Evolutionary conservation across 2,888 invertebrate genomes (phyloP).

Genomic region (Peribatodes rhomboidaria): DNA sequence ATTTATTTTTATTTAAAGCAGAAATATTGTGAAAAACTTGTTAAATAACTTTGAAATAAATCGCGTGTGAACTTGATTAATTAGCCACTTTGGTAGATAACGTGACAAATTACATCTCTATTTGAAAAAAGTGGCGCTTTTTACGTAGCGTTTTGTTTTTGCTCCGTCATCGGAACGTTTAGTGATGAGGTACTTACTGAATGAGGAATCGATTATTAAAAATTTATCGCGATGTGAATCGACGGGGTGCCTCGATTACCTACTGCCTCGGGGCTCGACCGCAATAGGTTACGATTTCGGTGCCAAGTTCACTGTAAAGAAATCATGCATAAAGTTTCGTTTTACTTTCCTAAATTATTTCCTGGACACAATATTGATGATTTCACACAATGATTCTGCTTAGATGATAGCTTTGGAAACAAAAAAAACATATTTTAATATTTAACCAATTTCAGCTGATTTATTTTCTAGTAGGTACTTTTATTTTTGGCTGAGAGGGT

Average conservation of each 20-base stretch:
- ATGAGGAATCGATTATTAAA: conserved; percentile 64
- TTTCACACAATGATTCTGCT: background rate
- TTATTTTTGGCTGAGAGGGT: no score
- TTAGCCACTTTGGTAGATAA: conserved; percentile 18
- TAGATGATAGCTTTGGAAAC: background rate
- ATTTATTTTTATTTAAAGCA: background rate
- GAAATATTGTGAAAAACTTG: background rate
- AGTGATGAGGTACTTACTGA: conserved; percentile 53
- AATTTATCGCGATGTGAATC: conserved; percentile 60
- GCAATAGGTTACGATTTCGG: conserved; percentile 34
- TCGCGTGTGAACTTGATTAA: conserved; percentile 26
- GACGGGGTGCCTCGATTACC: conserved; percentile 63
- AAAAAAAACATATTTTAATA: background rate
- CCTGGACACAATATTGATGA: background rate
- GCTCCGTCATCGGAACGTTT: conserved; percentile 53
- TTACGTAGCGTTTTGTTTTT: conserved; percentile 42
- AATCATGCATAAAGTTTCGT: background rate
- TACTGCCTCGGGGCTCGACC: conserved; percentile 50
- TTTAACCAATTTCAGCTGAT: no score
- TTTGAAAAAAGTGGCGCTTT: conserved; percentile 14
- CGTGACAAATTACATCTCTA: conserved; percentile 16
- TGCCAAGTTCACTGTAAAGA: conserved; percentile 17
- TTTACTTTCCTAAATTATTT: background rate
- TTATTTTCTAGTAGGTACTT: no score
- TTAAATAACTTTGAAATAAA: background rate